Conservation (phyloP, 2,797 vertebrate species). For the Vipera ursinii region DNA sequence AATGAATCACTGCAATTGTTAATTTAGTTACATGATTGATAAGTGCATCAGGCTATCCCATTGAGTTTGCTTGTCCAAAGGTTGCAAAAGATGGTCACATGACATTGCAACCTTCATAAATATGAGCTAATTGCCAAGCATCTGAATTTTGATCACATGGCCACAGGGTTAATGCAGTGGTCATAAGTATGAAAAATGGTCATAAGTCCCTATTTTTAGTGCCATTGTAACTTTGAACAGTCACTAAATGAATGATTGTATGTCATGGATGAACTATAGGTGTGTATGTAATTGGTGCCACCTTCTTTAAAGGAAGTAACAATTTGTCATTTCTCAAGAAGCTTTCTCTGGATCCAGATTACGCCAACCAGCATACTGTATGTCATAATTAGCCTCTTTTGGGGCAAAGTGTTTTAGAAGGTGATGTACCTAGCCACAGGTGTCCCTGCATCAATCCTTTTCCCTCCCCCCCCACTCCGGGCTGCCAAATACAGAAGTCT, state of each 20-base stretch:
- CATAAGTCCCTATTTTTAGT: neutral
- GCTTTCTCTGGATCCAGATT: neutral
- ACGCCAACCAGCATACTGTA: neutral
- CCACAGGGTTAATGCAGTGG: neutral
- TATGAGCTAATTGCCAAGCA: neutral
- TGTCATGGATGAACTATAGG: neutral
- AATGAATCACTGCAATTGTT: neutral
- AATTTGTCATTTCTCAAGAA: neutral
- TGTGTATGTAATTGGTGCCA: neutral
- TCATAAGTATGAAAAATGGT: neutral
- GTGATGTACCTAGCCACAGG: neutral
- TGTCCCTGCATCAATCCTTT: neutral
- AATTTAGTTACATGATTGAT: neutral
- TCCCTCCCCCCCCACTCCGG: neutral
- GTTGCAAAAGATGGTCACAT: neutral
- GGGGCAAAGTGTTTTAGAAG: neutral
- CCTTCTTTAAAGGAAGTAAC: neutral
- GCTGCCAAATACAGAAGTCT: neutral
- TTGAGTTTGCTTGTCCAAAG: neutral
- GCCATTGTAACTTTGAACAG: neutral
- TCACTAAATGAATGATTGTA: neutral
- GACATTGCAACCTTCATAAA: neutral
- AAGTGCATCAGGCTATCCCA: neutral
- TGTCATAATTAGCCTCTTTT: neutral
- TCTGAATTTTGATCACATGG: no score